Evolutionary conservation across 2,113 vertebrate species (phyloP).

Genomic region (Emydocephalus ijimae): DNA sequence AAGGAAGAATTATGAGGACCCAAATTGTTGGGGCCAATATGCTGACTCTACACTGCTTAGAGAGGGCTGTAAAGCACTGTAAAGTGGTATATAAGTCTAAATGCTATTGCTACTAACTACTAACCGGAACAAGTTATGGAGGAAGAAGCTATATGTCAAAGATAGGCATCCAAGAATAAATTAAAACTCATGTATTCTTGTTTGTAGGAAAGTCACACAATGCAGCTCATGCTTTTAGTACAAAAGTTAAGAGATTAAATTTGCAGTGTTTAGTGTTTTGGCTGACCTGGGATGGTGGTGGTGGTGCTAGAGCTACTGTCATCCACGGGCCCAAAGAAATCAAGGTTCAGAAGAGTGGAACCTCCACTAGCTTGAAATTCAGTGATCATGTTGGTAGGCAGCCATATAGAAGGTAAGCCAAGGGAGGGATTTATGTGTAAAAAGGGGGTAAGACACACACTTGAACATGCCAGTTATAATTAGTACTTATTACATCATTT

Average conservation of each 20-base stretch:
- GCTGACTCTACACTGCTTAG: too few relatives aligned
- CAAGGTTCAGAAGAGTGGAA: constrained; percentile 98
- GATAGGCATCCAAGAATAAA: constrained; percentile 57
- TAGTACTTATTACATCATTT: constrained; percentile 72
- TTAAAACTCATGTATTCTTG: constrained; percentile 58
- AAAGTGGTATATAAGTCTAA: too few relatives aligned
- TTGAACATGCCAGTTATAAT: constrained; percentile 86
- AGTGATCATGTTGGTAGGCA: constrained; percentile 80
- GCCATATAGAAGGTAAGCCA: constrained; percentile 81
- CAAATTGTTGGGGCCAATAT: too few relatives aligned
- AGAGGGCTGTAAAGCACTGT: too few relatives aligned
- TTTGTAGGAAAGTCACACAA: constrained; percentile 82
- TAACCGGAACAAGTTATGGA: constrained; percentile 45
- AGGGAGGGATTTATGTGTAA: constrained; percentile 80
- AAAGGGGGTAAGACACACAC: constrained; percentile 86
- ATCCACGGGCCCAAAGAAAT: constrained; percentile 99
- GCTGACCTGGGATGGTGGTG: constrained; percentile 98
- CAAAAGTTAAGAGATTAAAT: constrained; percentile 55
- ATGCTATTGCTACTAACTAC: constrained; percentile 24
- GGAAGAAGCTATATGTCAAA: constrained; percentile 54
- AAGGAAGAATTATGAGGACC: constrained; percentile 28
- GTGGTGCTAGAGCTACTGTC: constrained; percentile 91
- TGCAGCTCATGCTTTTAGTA: constrained; percentile 77
- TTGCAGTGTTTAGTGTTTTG: constrained; percentile 71
- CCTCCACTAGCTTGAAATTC: constrained; percentile 94